Base-by-base conservation (phyloP, 2,888 invertebrate species). In the Ashinkailepas kermadecensis region DNA sequence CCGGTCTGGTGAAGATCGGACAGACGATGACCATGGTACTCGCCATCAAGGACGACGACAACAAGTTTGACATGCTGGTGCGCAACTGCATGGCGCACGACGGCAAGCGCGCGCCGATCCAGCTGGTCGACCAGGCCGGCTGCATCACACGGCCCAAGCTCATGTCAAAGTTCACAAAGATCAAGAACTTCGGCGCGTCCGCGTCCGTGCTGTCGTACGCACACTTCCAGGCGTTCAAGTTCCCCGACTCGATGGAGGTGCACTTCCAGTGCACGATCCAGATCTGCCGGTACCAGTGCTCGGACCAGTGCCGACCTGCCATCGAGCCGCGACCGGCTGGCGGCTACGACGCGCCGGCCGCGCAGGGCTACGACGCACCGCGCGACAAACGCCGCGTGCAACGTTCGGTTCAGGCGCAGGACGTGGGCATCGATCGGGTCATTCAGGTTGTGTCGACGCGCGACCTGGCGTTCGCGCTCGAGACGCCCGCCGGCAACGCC, bases 21-120 rank as follows among this genome's bases (percentile, higher is more conserved):
- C 96, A 96, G 87, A 96, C 96, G 0, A 96, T 96, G 96, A 96
- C 96, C 18, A 96, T 96, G 96, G 96, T 96, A 18, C 89, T 96
- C 83, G 96, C 96, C 54, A 96, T 96, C 86, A 96, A 96, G 88
- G 96, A 96, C 85, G 96, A 96, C 86, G 96, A 96, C 88, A 96
- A 95, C 86, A 96, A 96, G 89, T 96, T 96, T 88, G 96, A 96
- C 86, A 96, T 96, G 96, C 88, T 96, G 84, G 96, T 96, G 64
- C 91, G 96, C 84, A 96, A 96, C 87, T 96, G 96, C 88, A 95
- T 96, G 56, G 96, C 96, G 70, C 96, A 96, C 86, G 96, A 96
- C 86, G 96, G 96, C 81, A 96, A 96, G 88, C 91, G 96, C 82
- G 95, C 96, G 13, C 96, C 96, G 81, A 96, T 96, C 86, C 96